Evolutionary conservation across 2,113 vertebrate species (phyloP), one percentile per base, ranked within the genome.

Genomic region (Procapra przewalskii): DNA sequence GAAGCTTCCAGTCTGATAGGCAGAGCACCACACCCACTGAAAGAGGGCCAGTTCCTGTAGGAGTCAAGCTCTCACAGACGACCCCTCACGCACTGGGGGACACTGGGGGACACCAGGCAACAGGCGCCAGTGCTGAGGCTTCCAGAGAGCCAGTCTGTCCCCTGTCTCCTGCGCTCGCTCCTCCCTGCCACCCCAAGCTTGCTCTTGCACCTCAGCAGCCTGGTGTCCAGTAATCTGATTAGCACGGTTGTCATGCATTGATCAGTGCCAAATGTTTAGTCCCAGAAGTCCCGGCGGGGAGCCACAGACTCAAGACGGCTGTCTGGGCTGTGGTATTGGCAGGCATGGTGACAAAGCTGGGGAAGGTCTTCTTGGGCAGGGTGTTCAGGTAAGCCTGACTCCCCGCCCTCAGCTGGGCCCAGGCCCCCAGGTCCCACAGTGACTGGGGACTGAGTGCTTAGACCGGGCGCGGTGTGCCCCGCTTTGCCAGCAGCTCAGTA

Each of bases 171-270:
- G 21, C 7, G 55, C 40, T 6, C 3, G 9, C 43, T 27, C 31
- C 64, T 57, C 6, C 50, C 55, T 25, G 23, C 67, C 13, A 9
- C 27, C 43, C 81, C 5, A 75, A 33, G 14, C 86, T 95, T 55
- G 45, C 80, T 54, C 81, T 64, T 89, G 88, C 45, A 64, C 79
- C 90, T 52, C 88, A 60, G 25, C 86, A 97, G 97, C 79, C 96
- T 97, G 88, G 36, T 96, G 97, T 52, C 90, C 96, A 93, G 79
- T 97, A 99, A 98, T 98, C 98, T 84, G 85, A 97, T 99, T 98
- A 98, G 93, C 97, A 95, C 57, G 97, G 94, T 29, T 97, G 71
- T 96, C 97, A 90, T 91, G 97, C 97, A 97, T 52, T 97, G 98
- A 97, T 96, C 96, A 27, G 10, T 27, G 25, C 57, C 57, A 27